Conservation (phyloP, 2,113 vertebrate genomes). For the Platanista minor region DNA sequence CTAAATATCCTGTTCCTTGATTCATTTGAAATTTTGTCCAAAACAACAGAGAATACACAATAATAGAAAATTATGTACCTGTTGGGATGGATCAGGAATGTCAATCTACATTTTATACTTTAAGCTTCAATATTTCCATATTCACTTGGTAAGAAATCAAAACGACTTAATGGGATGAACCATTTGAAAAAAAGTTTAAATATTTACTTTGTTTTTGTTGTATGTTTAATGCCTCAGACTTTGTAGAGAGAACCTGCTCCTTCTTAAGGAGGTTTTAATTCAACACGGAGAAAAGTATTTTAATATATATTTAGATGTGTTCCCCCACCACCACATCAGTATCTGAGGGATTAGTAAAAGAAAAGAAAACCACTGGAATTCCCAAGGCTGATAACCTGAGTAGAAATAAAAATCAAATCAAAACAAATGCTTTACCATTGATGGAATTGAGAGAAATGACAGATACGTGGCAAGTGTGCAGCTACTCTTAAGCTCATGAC, state of each 20-base stretch:
- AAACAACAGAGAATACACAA: background rate
- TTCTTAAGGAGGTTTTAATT: background rate
- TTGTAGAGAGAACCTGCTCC: background rate
- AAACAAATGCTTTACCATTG: background rate
- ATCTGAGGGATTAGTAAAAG: background rate
- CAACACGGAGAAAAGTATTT: background rate
- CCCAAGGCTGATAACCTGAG: background rate
- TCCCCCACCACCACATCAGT: background rate
- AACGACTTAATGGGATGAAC: background rate
- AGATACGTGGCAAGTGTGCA: background rate
- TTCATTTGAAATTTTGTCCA: constrained; percentile 15
- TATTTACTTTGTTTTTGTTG: background rate
- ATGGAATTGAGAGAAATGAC: background rate
- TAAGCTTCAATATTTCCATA: background rate
- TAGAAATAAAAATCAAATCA: background rate
- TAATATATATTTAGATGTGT: background rate
- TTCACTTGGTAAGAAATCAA: constrained; percentile 9
- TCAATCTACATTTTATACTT: background rate
- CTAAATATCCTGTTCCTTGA: background rate
- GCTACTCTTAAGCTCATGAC: background rate
- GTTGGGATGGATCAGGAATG: background rate
- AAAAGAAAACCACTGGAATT: background rate
- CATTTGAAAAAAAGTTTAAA: background rate
- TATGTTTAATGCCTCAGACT: background rate
- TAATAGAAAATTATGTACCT: background rate